Percentiles rank a stretch among this genome's conserved stretches.
Evolutionary conservation across 2,797 vertebrate species (phyloP).

Genomic region (Urophycis tenuis): DNA sequence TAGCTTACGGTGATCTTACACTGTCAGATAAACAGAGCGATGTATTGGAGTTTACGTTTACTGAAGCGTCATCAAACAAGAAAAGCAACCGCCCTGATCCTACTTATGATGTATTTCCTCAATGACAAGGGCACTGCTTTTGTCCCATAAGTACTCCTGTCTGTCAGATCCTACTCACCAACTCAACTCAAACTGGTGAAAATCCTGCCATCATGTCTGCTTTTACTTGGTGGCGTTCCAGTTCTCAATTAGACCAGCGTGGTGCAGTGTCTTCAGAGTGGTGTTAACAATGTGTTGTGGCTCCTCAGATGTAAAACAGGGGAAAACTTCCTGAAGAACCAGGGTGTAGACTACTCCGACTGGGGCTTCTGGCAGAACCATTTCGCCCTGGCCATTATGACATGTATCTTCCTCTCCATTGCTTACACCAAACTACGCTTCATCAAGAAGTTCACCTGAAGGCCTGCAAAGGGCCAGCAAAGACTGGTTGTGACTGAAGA

Average conservation of each 20-base stretch:
- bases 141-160: neutral
- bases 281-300: neutral
- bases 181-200: neutral
- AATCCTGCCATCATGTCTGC: neutral
- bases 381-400: slow-evolving; percentile 77
- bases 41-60: neutral
- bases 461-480: too few species aligned
- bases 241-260: neutral
- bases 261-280: neutral
- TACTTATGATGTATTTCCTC: neutral
- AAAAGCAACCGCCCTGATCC: neutral
- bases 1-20: neutral
- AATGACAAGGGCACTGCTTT: neutral
- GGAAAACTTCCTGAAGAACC: slow-evolving; percentile 62
- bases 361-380: slow-evolving; percentile 91
- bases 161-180: neutral
- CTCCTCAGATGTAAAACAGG: slow-evolving; percentile 63
- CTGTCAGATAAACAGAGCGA: neutral
- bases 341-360: slow-evolving; percentile 71
- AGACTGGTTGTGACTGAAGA: neutral
- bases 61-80: neutral
- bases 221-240: neutral
- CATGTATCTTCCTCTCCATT: slow-evolving; percentile 74
- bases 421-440: slow-evolving; percentile 80
- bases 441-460: slow-evolving; percentile 84